Evolutionary conservation across 2,113 vertebrate genomes (phyloP).

Genomic region (Trogon melanurus): DNA sequence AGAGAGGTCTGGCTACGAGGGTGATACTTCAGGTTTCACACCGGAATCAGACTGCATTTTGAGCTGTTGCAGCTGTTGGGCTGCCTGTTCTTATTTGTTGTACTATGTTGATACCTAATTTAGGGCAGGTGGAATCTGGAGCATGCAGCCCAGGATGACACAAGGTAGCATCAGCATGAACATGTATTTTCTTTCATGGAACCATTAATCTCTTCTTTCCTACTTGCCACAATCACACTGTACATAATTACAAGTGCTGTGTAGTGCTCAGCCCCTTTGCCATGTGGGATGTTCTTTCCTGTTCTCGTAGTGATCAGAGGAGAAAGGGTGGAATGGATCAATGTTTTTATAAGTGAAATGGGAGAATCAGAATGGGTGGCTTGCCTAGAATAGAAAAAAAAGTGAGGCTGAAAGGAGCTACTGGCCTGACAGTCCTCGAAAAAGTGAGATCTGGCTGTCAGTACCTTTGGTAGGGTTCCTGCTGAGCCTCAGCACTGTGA

Average conservation of each 20-base stretch:
- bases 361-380: background rate
- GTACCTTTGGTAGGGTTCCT: background rate
- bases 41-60: background rate
- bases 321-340: background rate
- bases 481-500: background rate
- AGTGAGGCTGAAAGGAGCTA: background rate
- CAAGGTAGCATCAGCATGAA: background rate
- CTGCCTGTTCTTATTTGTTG: background rate
- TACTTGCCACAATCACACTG: background rate
- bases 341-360: background rate
- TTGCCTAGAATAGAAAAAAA: background rate
- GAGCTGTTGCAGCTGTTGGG: background rate
- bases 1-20: background rate
- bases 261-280: background rate
- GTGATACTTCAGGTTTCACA: background rate
- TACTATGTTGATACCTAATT: background rate
- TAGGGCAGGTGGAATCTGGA: background rate
- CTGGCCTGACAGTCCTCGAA: background rate
- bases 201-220: background rate
- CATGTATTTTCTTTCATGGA: background rate
- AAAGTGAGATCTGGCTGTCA: background rate
- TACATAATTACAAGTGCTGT: background rate
- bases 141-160: background rate
- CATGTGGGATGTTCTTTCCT: background rate
- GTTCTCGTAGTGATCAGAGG: background rate